Conservation (phyloP, 2,888 invertebrate species). For the Phaedon cochleariae region DNA sequence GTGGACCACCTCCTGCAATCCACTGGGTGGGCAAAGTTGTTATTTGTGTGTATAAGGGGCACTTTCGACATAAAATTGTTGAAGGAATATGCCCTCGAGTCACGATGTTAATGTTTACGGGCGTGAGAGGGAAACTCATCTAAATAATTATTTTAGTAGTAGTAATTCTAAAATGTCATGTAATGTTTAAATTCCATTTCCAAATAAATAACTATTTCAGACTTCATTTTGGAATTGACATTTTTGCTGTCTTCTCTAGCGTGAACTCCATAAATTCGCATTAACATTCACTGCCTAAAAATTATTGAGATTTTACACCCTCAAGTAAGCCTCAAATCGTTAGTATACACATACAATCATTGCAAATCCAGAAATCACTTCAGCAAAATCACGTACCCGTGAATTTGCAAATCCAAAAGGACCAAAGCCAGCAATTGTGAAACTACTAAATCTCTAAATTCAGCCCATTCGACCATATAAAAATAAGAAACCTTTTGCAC, state of each 20-base stretch:
- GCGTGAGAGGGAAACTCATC: too few species aligned
- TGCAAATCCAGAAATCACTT: conserved; percentile 44
- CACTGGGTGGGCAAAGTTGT: too few species aligned
- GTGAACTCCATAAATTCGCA: not conserved
- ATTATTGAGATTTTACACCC: conserved; percentile 48
- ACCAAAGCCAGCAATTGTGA: conserved; percentile 46
- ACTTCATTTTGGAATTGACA: not conserved
- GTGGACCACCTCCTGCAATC: too few species aligned
- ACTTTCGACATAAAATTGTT: too few species aligned
- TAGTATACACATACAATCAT: conserved; percentile 38
- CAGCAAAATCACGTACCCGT: conserved; percentile 47
- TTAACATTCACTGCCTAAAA: conserved; percentile 1
- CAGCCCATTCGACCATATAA: conserved; percentile 39
- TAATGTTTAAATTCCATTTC: too few species aligned
- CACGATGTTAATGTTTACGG: too few species aligned
- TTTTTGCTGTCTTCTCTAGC: not conserved
- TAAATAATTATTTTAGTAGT: too few species aligned
- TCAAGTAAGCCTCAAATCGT: conserved; percentile 51
- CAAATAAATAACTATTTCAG: too few species aligned
- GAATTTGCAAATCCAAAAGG: conserved; percentile 48
- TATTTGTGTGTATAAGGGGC: too few species aligned
- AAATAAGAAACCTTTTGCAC: conserved; percentile 36
- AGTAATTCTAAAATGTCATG: too few species aligned
- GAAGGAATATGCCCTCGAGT: too few species aligned
- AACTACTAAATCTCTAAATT: conserved; percentile 47